Evolutionary conservation across 2,797 vertebrate genomes (phyloP), one percentile per base, ranked within the genome.

Genomic region (Anableps anableps): DNA sequence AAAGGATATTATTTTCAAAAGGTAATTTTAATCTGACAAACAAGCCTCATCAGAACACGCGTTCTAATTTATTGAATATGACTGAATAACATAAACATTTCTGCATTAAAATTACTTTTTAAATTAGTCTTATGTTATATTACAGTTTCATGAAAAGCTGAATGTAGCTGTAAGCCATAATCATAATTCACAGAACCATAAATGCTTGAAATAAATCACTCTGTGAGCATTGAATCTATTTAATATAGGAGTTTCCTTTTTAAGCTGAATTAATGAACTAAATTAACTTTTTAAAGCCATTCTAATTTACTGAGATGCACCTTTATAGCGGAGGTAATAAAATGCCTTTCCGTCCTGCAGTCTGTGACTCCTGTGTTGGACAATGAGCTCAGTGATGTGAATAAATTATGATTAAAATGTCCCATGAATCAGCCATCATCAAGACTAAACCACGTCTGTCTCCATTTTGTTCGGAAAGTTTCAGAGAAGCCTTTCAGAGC

Each of bases 331-430:
- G 85, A 86, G 86, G 72, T 88, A 85, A 80, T 78, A 80, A 85
- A 60, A 74, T 72, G 77, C 88, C 79, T 77, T n/a, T 58, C 79
- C 88, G 74, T 78, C 72, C 78, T 53, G 66, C 80, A 53, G 79
- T 45, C 73, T 79, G 48, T 68, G 79, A 82, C 73, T 84, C 45
- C 70, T 75, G 71, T 31, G 79, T 74, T 9, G 23, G 45, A 73
- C 36, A 16, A 48, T 72, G 72, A 55, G 4, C 4, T 5, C 79
- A 75, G 4, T 50, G 72, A 77, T 74, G 68, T 71, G 41, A 47
- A 45, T 71, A 29, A 71, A 45, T 29, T 29, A 60, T 31, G 41
- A 71, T 43, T 71, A 71, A 71, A 71, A 71, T 4, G n/a, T 45
- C 68, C 7, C 14, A 71, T 71, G 41, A 45, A 47, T 71, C 13